These are phyloP conservation scores for Hippocampus comes DNA, from an alignment of 2,113 vertebrate species.

Conservation along the genomic window DNA sequence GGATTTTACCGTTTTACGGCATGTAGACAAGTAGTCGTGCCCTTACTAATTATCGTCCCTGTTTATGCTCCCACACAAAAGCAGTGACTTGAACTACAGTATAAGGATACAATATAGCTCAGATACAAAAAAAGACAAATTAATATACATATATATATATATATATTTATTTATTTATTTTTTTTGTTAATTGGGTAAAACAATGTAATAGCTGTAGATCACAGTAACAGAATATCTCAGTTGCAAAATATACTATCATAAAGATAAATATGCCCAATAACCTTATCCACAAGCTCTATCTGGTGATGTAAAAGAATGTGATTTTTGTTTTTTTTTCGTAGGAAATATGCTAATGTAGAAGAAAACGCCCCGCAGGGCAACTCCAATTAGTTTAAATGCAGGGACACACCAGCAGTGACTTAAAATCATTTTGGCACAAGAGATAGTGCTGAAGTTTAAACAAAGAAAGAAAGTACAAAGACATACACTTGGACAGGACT, in stretches of 20 bases:
- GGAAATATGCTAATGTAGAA: conserved; percentile 2
- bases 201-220: background rate
- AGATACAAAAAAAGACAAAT: no score
- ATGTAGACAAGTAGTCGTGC: conserved; percentile 4
- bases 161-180: no score
- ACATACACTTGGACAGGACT: conserved; percentile 9
- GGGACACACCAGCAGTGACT: conserved; percentile 6
- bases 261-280: background rate
- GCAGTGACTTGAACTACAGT: background rate
- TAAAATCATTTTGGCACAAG: conserved; percentile 32
- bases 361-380: conserved; percentile 5
- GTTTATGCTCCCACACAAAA: background rate
- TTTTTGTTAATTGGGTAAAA: no score
- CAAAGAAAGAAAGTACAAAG: conserved; percentile 24
- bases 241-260: background rate
- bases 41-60: background rate
- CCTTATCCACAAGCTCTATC: background rate
- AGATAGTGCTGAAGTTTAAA: conserved; percentile 16
- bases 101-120: background rate
- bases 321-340: background rate
- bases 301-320: background rate
- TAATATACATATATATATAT: no score
- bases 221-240: background rate
- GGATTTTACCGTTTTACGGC: conserved; percentile 28
- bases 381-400: conserved; percentile 26